phyloP scores from a whole-genome alignment of 2,113 vertebrate species.

The Chloropsis hardwickii region DNA sequence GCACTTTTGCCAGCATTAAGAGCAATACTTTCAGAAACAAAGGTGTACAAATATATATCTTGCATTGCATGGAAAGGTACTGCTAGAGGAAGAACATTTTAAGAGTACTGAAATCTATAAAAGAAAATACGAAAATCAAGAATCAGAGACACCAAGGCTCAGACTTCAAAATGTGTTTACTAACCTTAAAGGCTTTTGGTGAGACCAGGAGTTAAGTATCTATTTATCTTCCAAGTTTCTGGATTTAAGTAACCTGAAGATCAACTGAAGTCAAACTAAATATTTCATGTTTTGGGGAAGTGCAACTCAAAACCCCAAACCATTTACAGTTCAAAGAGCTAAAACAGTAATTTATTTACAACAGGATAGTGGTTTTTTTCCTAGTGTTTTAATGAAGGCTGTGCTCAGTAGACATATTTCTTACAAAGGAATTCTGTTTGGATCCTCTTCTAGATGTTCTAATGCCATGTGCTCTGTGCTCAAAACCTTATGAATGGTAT shows the following conservation, averaged over 20 bases:
- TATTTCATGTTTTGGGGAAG: not conserved
- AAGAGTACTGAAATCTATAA: not conserved
- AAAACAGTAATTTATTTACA: not conserved
- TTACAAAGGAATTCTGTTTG: not conserved
- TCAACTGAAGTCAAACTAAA: not conserved
- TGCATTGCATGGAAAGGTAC: not conserved
- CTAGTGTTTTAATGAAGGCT: not conserved
- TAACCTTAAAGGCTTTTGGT: not conserved
- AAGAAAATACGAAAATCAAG: not conserved
- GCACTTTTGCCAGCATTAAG: constrained; percentile 27
- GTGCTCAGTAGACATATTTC: not conserved
- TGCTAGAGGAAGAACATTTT: not conserved
- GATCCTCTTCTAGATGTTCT: not conserved
- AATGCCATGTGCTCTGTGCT: not conserved
- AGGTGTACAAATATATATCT: not conserved
- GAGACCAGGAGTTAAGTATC: not conserved
- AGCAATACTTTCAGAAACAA: constrained; percentile 47
- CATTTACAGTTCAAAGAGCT: not conserved
- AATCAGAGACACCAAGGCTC: not conserved
- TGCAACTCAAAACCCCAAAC: not conserved
- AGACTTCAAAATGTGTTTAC: not conserved
- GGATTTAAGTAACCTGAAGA: not conserved
- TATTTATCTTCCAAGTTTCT: not conserved
- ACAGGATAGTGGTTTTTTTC: not conserved
- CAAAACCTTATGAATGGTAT: not conserved